Base-by-base conservation (phyloP, 1,140 invertebrate genomes). In the Drosophila ambigua region DNA sequence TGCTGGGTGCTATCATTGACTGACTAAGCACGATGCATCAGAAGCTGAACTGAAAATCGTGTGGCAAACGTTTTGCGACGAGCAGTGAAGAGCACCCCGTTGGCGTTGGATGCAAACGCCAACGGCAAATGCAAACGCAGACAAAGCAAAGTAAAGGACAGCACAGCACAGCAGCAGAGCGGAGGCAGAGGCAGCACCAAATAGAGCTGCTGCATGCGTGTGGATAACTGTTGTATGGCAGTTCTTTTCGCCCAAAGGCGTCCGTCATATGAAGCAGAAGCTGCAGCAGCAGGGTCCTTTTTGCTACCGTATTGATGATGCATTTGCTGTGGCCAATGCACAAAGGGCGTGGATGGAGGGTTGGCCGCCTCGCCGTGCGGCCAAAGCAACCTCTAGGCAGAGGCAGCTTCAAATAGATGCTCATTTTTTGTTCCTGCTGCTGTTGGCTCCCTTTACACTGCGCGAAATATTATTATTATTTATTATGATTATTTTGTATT, bases 301-400 rank as follows among this genome's bases (percentile, higher is more conserved):
- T 58, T 58, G 35, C 66, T 50, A 43, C 67, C 52, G 69, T 79
- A 88, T 88, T 84, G 83, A 88, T 88, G 83, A 79, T 88, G 83
- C 79, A 88, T 71, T 79, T 89, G 61, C 72, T 82, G 74, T 46
- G 67, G 64, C 62, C 72, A 77, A 44, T 54, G 59, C 74, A 72
- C 73, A 77, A 59, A 63, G 55, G 35, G 16, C 31, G 50, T 60
- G 44, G 41, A 35, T 60, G 44, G 41, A 35, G 39, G 26, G 49
- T 31, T 45, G 11, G 24, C 26, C 26, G 43, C 24, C 20, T 11
- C 11, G 58, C 31, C 61, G 28, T 35, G 41, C 58, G 66, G 50
- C 43, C 55, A 60, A 61, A 55, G 11, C 46, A 15, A 20, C 41
- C 62, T 45, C 31, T n/a, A 20, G 58, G 54, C 62, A 4, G 2